Conservation (phyloP, 2,888 invertebrate species). For the Cloeon dipterum region DNA sequence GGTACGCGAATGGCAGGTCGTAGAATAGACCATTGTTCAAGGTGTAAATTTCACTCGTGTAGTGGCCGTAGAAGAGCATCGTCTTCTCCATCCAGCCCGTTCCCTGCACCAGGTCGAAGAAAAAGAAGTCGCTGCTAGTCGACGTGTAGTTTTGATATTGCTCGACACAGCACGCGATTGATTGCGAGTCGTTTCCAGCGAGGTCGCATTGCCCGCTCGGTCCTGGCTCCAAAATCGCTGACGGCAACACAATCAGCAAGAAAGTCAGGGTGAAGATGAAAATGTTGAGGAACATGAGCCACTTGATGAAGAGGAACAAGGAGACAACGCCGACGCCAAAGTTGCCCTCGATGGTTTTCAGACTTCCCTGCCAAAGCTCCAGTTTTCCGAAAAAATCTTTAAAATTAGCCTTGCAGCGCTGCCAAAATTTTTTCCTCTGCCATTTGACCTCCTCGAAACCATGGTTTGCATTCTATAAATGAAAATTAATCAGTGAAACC, state of each 20-base stretch:
- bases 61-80: conserved; percentile 60
- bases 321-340: conserved; percentile 62
- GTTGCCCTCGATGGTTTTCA: conserved; percentile 60
- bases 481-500: conserved; percentile 48
- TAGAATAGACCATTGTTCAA: conserved; percentile 22
- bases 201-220: conserved; percentile 6
- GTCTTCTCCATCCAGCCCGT: conserved; percentile 58
- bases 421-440: conserved; percentile 51
- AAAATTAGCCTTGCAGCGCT: conserved; percentile 33
- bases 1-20: conserved; percentile 56
- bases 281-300: conserved; percentile 60
- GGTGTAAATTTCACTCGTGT: conserved; percentile 17
- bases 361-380: conserved; percentile 48
- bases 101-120: conserved; percentile 43
- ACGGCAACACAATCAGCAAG: conserved; percentile 43
- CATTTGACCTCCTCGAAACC: conserved; percentile 62
- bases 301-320: conserved; percentile 66
- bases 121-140: conserved; percentile 19
- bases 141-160: conserved; percentile 26
- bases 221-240: conserved; percentile 20
- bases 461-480: too few relatives aligned
- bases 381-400: conserved; percentile 43
- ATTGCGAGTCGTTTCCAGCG: conserved; percentile 16
- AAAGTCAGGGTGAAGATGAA: conserved; percentile 40
- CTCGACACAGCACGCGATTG: conserved; percentile 31